Base-by-base conservation (phyloP, 2,113 vertebrate genomes). In the Speoplatyrhinus poulsoni region DNA sequence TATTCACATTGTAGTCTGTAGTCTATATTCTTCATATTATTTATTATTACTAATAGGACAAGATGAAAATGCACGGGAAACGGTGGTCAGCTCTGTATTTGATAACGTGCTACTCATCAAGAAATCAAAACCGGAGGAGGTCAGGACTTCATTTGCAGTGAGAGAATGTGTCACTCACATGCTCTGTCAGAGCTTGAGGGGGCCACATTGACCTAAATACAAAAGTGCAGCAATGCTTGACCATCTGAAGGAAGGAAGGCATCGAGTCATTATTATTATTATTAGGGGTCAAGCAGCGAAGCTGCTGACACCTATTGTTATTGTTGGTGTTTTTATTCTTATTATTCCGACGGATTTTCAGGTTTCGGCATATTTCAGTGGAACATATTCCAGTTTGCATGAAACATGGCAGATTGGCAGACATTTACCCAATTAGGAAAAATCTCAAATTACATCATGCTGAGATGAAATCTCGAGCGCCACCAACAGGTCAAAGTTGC, bases 201-300 rank as follows among this genome's bases (percentile, higher is more conserved):
- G 87, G 72, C 70, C 87, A 82, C 84, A 84, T 77, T 93, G 92
- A 93, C 92, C 92, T 90, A 93, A 92, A 93, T 92, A 90, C 84
- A 86, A 90, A 89, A 86, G 85, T 84, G 86, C 88, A 90, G 83
- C 81, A 88, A 81, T 74, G 65, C 67, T 54, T 88, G 82, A 87
- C 84, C 83, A 80, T 76, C 79, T 76, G 57, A 77, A 67, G 59
- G 57, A 77, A 67, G 59, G 67, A 73, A 62, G 74, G 65, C 71
- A 47, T 74, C 16, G 65, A 80, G n/a, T n/a, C n/a, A n/a, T n/a
- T n/a, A n/a, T n/a, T n/a, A n/a, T n/a, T n/a, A n/a, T n/a, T 41
- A 8, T 26, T 26, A 26, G 26, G 26, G 26, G 26, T 26, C 2
- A 26, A 26, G 26, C 26, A 26, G 26, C 26, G 26, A 26, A 26